Evolutionary conservation across 2,113 vertebrate genomes (phyloP), one percentile per base, ranked within the genome.

Genomic region (Neolamprologus kungweensis): DNA sequence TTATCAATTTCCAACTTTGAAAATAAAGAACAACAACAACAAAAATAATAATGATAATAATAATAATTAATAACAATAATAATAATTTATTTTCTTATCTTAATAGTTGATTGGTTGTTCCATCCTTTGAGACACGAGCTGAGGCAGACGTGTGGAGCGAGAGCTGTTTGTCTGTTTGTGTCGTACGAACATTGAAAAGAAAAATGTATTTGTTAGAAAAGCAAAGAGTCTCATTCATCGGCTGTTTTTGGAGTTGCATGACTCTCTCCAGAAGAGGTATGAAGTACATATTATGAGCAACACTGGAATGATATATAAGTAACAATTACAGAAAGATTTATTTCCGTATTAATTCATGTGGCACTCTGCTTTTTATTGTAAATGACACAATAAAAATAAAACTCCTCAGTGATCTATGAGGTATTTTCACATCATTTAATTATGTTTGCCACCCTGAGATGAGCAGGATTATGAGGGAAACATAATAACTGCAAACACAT

Each of bases 401-500:
- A 82, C 82, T 51, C 50, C 83, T 88, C 37, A 83, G 51, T 31
- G 53, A 40, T 63, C 33, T 7, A 4, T 35, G 58, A 92, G 58
- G 85, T 33, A 31, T 78, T 75, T 88, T 83, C 58, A 50, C 51
- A 75, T 78, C 79, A 84, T 71, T 65, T 53, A 80, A 88, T 87
- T 60, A 58, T 47, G 45, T 31, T 40, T 26, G 57, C 54, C 12
- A 80, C 53, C 42, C 42, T 51, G 71, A 87, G 80, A 57, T 54
- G 21, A 88, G 63, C 55, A n/a, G n/a, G 78, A 84, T 79, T 75
- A 79, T 58, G 81, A 42, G 13, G 21, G 57, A 21, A 26, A 31
- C 71, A 81, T 55, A 88, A 84, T 84, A 82, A 79, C 60, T 81
- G 80, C 45, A 87, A 85, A 92, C 80, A 85, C 87, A 87, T 89